Evolutionary conservation across 2,113 vertebrate genomes (phyloP).

Genomic region (Helogale parvula): DNA sequence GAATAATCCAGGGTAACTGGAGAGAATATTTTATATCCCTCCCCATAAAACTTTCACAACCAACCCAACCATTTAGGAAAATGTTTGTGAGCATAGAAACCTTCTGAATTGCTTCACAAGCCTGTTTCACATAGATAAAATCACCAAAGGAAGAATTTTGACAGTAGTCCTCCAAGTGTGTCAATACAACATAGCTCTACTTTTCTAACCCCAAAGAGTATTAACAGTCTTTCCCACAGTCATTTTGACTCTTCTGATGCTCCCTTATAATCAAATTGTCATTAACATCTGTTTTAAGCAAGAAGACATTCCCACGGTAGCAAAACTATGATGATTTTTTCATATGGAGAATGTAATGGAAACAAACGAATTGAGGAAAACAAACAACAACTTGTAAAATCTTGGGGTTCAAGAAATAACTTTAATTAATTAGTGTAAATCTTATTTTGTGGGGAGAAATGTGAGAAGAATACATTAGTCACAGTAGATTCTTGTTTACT

Average conservation of each 20-base stretch:
- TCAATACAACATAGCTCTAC: not conserved
- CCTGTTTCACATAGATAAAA: constrained; percentile 20
- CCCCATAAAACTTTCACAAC: constrained; percentile 26
- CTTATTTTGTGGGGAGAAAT: not conserved
- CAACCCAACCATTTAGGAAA: not conserved
- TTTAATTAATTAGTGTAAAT: not conserved
- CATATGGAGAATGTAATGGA: constrained; percentile 51
- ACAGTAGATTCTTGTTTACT: not conserved
- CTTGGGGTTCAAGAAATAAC: not conserved
- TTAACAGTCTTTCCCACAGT: constrained; percentile 71
- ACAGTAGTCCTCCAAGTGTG: constrained; percentile 28
- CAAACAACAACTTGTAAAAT: not conserved
- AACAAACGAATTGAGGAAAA: not conserved
- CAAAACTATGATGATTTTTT: constrained; percentile 64
- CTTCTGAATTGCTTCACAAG: not conserved
- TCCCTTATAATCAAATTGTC: constrained; percentile 66
- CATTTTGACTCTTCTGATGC: constrained; percentile 64
- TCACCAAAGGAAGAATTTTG: constrained; percentile 29
- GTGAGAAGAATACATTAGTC: not conserved
- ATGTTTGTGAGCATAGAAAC: not conserved
- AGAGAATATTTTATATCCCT: not conserved
- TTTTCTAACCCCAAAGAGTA: constrained; percentile 63
- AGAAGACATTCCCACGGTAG: constrained; percentile 59
- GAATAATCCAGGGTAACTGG: not conserved
- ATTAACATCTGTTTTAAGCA: constrained; percentile 76